Evolutionary conservation across 37 sponge, comb jelly and placozoan species (phyloP).

Genomic region (Aplysina aerophoba): DNA sequence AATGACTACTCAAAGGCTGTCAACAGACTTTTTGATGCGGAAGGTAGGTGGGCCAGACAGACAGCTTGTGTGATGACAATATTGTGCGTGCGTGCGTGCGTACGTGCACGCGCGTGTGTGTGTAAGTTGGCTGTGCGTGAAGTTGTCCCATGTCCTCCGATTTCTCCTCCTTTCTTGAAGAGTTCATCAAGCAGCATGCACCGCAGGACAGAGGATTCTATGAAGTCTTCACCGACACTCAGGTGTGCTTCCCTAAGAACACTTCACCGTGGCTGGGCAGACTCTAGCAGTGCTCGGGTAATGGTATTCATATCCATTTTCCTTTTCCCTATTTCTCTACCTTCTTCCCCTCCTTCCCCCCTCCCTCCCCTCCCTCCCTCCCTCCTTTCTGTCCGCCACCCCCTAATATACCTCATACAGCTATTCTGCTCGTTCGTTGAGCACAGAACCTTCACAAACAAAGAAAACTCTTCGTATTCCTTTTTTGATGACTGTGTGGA

Average conservation of each 20-base stretch:
- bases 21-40: constrained; percentile 33
- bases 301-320: no score
- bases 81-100: background rate
- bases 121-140: background rate
- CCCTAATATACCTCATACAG: no score
- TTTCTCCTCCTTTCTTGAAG: background rate
- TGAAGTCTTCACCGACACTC: constrained; percentile 73
- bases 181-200: constrained; percentile 63
- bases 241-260: constrained; percentile 44
- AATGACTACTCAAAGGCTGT: constrained; percentile 19
- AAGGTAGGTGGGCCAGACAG: constrained; percentile 14
- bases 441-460: constrained; percentile 56
- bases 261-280: no score
- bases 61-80: background rate
- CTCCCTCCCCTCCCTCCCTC: background rate
- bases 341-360: background rate
- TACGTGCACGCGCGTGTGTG: background rate
- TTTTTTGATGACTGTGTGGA: constrained; percentile 86
- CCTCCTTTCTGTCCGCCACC: background rate
- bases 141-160: background rate
- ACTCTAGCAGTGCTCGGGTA: no score
- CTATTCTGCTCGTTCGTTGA: constrained; percentile 66
- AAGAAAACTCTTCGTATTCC: constrained; percentile 5
- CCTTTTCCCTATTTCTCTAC: no score
- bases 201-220: constrained; percentile 65